A percentile compares a stretch with the other conserved stretches of the same genome.
These are phyloP conservation scores for Cheirogaleus medius DNA, from an alignment of 2,113 vertebrate genomes.

Conservation along the genomic window DNA sequence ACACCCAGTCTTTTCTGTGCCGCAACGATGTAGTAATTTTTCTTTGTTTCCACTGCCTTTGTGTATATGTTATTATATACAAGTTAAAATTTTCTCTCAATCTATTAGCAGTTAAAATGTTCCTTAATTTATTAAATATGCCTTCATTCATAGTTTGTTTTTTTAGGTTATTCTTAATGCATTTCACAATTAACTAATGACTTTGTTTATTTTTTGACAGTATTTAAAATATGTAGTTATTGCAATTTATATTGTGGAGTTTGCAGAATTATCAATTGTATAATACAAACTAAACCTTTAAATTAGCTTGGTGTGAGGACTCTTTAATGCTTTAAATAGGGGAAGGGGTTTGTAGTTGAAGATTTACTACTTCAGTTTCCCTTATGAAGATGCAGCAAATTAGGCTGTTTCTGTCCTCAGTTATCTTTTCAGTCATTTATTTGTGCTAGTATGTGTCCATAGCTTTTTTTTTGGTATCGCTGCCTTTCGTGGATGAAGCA, in stretches of 20 bases:
- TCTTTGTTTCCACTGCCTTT: constrained; percentile 61
- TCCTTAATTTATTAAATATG: constrained; percentile 58
- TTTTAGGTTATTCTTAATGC: constrained; percentile 55
- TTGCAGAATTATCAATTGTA: constrained; percentile 67
- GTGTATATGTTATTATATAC: neutral
- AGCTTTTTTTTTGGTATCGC: neutral
- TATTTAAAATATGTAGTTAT: constrained; percentile 62
- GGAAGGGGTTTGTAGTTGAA: neutral
- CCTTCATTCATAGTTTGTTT: constrained; percentile 51
- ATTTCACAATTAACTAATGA: constrained; percentile 51
- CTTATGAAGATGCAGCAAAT: neutral
- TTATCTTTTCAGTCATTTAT: neutral
- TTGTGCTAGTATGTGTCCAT: neutral
- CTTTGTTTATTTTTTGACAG: constrained; percentile 66
- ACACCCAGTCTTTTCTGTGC: constrained; percentile 33
- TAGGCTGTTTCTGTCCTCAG: neutral
- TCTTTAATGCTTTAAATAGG: constrained; percentile 58
- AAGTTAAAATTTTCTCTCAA: constrained; percentile 16
- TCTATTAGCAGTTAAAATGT: constrained; percentile 41
- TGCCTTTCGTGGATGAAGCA: neutral
- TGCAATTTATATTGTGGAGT: constrained; percentile 62
- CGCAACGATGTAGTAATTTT: constrained; percentile 45
- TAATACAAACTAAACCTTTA: constrained; percentile 61
- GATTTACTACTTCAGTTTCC: neutral
- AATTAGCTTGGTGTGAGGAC: constrained; percentile 69